These are phyloP conservation scores for Psittacus erithacus DNA, from an alignment of 2,113 vertebrate species.

Conservation along the genomic window DNA sequence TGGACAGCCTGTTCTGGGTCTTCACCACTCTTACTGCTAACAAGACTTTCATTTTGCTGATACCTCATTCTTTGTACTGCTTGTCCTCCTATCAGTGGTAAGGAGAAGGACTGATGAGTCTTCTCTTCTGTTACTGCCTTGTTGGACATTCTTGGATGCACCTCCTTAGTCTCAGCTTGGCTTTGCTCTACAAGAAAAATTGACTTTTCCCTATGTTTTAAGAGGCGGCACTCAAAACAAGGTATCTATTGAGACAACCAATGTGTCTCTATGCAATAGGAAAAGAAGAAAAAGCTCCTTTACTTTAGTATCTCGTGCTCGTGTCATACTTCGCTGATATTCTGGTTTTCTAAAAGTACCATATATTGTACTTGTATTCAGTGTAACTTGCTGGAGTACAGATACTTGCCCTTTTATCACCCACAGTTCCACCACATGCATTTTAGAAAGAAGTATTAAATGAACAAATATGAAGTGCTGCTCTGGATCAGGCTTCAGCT, in stretches of 20 bases:
- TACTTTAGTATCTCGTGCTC: neutral
- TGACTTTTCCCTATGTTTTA: neutral
- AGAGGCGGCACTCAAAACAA: neutral
- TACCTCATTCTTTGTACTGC: neutral
- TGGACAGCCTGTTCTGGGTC: neutral
- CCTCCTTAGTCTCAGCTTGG: neutral
- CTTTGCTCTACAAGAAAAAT: neutral
- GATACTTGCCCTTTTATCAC: neutral
- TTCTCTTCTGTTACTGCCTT: neutral
- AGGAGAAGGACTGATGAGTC: neutral
- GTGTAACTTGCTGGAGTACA: neutral
- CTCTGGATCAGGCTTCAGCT: neutral
- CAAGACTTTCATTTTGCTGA: slow-evolving; percentile 59
- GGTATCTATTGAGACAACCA: neutral
- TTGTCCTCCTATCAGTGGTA: slow-evolving; percentile 4
- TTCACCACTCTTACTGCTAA: slow-evolving; percentile 18
- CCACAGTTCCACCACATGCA: neutral
- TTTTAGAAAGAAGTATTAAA: neutral
- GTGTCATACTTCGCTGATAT: neutral
- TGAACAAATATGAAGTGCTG: neutral
- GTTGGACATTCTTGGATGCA: neutral
- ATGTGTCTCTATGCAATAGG: neutral
- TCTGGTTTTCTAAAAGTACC: neutral
- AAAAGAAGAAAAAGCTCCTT: neutral
- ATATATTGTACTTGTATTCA: neutral